Evolutionary conservation across 1,140 invertebrate species (phyloP), one percentile per base, ranked within the genome.

Genomic region (Medauroidea extradentata): DNA sequence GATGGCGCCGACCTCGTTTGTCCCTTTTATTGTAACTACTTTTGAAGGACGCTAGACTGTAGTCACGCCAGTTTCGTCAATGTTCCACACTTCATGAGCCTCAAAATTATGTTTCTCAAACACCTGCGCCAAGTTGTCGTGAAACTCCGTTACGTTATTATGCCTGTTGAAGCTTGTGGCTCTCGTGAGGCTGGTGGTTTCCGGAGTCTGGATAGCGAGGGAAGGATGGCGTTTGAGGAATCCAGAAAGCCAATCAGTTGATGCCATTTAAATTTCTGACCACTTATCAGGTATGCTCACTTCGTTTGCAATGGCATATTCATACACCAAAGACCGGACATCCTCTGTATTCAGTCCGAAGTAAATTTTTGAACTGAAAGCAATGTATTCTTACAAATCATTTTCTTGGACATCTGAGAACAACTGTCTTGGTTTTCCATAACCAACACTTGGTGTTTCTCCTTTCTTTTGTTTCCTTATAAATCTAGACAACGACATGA

Each of bases 151-250:
- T 14, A 74, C 70, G 63, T 66, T 70, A n/a, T n/a, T n/a, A 49
- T 53, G 48, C 59, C 65, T 65, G 53, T 79, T 79, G 60, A 80
- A 80, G 13, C 64, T 69, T 18, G 63, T 71, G 27, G 69, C 68
- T 53, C 75, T 58, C 2, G 70, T 66, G 18, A 75, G 39, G 53
- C 69, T 72, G 23, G 71, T 75, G 25, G 66, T 70, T 66, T 79
- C 74, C 42, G 74, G 72, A 61, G 66, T 72, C 63, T 75, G 54
- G 11, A 75, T 44, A 27, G 69, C 69, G 38, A 77, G 53, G 21
- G 67, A 54, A 51, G 62, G 63, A 57, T 79, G 65, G 27, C 73
- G 59, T 58, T 69, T 71, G 67, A 76, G 67, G 58, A 78, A 79
- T 13, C 53, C 42, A 59, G 62, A 53, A 50, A 75, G 63, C 75